Percentiles rank a stretch among this genome's conserved stretches.
Conservation (phyloP, 2,797 vertebrate species). For the Periophthalmus magnuspinnatus region DNA sequence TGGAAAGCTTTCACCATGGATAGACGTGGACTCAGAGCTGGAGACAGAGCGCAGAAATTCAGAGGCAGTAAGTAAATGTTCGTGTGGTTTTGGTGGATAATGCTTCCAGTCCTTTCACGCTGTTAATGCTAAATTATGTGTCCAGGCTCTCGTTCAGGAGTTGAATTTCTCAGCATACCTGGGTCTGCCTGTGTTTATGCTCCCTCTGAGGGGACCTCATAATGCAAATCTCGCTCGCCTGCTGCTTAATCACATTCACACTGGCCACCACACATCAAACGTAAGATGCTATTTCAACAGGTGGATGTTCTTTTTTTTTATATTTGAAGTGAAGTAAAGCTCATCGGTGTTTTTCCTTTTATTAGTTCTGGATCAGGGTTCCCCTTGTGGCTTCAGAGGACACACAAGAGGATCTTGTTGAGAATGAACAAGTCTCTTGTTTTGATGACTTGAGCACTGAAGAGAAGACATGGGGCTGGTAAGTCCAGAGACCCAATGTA, state of each 20-base stretch:
- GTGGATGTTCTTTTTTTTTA: not conserved
- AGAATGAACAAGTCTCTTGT: constrained; percentile 76
- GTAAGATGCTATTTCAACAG: constrained; percentile 62
- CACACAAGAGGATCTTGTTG: constrained; percentile 84
- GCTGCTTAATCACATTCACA: constrained; percentile 90
- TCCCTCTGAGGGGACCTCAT: constrained; percentile 81
- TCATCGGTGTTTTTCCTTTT: constrained; percentile 5
- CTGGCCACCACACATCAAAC: constrained; percentile 90
- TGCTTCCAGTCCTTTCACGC: not conserved
- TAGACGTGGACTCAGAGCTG: constrained; percentile 85
- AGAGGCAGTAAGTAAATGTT: constrained; percentile 79
- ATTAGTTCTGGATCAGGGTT: constrained; percentile 90
- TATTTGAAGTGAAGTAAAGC: not conserved
- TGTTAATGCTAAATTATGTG: not conserved
- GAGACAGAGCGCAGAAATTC: constrained; percentile 85
- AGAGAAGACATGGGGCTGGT: constrained; percentile 92
- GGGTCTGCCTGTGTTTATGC: constrained; percentile 89
- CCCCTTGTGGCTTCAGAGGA: constrained; percentile 85
- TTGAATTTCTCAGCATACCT: constrained; percentile 91
- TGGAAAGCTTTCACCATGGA: constrained; percentile 91
- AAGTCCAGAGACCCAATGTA: constrained; percentile 37
- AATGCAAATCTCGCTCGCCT: constrained; percentile 88
- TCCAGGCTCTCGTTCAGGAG: constrained; percentile 88
- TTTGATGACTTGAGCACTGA: constrained; percentile 75
- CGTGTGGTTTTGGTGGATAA: not conserved